Base-by-base conservation (phyloP, 2,888 invertebrate genomes). In the Drosophila buzzatii region DNA sequence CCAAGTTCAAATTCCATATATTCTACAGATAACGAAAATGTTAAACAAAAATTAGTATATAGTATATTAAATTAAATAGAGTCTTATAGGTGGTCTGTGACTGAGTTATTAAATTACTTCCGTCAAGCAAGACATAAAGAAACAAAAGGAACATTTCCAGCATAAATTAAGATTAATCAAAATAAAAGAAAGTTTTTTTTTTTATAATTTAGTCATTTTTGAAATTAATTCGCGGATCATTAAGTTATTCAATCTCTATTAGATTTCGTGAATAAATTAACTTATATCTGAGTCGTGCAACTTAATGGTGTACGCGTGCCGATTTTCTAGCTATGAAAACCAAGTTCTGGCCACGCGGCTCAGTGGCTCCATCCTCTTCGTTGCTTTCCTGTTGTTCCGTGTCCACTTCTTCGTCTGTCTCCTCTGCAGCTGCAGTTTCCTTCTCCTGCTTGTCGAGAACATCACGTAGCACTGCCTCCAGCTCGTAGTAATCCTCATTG, bases 401-500 rank as follows among this genome's bases (percentile, higher is more conserved):
- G 12, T 56, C 81, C 10, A 57, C 81, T 7, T 60, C 68, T 0
- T 73, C 73, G 2, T 72, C 71, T 6, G 60, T 66, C 3, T 69
- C 70, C 2, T 37, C 47, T 8, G 49, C 49, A 1, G 18, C 35
- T 8, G 55, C 33, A 8, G 56, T 37, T 9, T 70, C 61, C 1
- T 70, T 58, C 0, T 70, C 44, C 10, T 76, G 61, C 44, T 62
- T 47, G 0, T 66, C 63, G 31, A 70, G 44, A 5, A 63, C 77
- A 35, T 75, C 75, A 4, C 67, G 55, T 0, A 85, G 20, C 1
- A 78, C 75, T 0, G 75, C 79, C 31, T 87, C 90, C 59, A 92
- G 77, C 44, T 84, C 91, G 7, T 91, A 92, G 61, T 83, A 92
- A 4, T 92, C 92, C 6, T 92, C 89, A 31, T 92, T 92, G 14